Base-by-base conservation (phyloP, 1,140 invertebrate species). In the Lucilia sericata region DNA sequence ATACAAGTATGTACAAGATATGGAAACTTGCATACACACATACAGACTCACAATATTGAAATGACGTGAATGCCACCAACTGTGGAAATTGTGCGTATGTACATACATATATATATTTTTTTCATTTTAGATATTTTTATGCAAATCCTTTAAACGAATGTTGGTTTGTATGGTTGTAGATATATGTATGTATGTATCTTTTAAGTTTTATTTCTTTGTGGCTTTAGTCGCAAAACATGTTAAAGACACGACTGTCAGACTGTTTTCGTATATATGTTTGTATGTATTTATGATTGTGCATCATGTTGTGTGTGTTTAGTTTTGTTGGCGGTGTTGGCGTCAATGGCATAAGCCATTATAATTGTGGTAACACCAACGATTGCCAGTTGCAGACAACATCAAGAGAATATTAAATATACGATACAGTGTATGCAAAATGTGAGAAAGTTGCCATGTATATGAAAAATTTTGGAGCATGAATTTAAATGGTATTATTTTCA, bases 1-100 rank as follows among this genome's bases (percentile, higher is more conserved):
- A 5, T 14, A 60, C 17, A n/a, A 70, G 60, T 70, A 21, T 8
- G 60, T 21, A 70, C 19, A 36, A 36, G 36, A 36, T 70, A 70
- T 70, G 21, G 60, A 70, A n/a, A n/a, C n/a, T n/a, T 7, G n/a
- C 60, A 13, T 5, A 70, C 60, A 2, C 3, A 49, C 76, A 80
- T 21, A 5, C 36, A 80, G 7, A 30, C 36, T 49, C n/a, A 10
- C 13, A 49, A 17, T 21, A 42, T 80, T 25, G 76, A 13, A 80
- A 80, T 80, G 76, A 80, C 76, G 76, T 80, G 76, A 49, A 80
- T 80, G 76, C 76, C 76, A 80, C 76, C 76, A 80, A 80, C 76
- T 80, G 76, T 49, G 76, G 76, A 49, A 19, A 80, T 80, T 80
- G 42, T 80, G 76, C 76, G 76, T 80, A 80, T 49, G 60, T 70